phyloP scores from a whole-genome alignment of 2,113 vertebrate species.

The Oncorhynchus masou region DNA sequence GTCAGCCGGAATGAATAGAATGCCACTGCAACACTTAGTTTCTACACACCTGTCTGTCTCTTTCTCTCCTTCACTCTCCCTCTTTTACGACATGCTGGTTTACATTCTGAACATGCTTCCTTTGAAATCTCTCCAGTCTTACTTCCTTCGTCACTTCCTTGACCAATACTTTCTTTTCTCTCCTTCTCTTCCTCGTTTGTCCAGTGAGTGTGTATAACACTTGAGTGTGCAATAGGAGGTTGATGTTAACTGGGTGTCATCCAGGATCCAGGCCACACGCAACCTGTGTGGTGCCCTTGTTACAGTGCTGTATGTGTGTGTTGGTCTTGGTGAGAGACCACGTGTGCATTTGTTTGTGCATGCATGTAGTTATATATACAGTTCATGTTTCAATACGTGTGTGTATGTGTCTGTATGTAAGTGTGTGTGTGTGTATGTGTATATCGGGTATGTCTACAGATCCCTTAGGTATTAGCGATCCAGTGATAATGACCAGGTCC shows the following conservation, averaged over 20 bases:
- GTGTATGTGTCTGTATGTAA: neutral
- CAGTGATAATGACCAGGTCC: neutral
- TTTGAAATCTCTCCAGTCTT: neutral
- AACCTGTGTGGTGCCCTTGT: too few species aligned
- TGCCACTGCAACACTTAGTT: neutral
- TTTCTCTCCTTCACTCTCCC: neutral
- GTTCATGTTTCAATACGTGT: neutral
- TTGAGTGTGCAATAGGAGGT: neutral
- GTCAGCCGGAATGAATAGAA: neutral
- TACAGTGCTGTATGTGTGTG: neutral
- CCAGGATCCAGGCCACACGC: neutral
- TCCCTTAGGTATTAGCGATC: neutral
- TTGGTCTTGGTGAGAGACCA: neutral
- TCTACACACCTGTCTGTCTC: neutral
- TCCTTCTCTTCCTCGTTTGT: slow-evolving; percentile 3
- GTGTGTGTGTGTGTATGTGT: neutral
- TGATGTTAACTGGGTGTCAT: neutral
- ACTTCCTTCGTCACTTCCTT: neutral
- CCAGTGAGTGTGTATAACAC: neutral
- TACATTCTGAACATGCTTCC: neutral
- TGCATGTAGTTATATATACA: neutral
- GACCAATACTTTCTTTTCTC: slow-evolving; percentile 37
- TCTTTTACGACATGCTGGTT: neutral
- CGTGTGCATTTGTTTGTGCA: too few species aligned
- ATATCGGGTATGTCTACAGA: neutral